Base-by-base conservation (phyloP, 2,888 invertebrate species). In the Rhyacophila evoluta region DNA sequence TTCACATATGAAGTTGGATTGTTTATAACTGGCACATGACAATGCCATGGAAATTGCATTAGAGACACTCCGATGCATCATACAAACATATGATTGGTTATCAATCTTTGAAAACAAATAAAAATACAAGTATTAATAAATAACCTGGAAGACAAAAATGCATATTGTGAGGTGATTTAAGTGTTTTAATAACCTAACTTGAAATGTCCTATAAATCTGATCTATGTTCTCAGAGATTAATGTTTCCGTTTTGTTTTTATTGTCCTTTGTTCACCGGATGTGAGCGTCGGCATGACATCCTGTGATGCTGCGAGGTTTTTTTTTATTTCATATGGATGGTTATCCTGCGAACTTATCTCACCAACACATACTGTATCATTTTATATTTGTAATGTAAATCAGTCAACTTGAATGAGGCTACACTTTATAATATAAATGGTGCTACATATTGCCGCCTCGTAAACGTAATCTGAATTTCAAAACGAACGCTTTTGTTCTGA, bases 371-470 rank as follows among this genome's bases (percentile, higher is more conserved):
- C 39, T 55, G 19, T 55, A 25, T 3, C 19, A 33, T 33, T n/a
- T n/a, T n/a, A n/a, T n/a, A n/a, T n/a, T n/a, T n/a, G 19, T 55
- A 19, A 55, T 55, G 55, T 55, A 55, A 55, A 55, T 25, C 55
- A 10, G 25, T 12, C 15, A 25, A 55, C 25, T 55, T 55, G 55
- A 55, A 55, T 55, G 55, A 19, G 10, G 55, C 55, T 15, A 12
- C 8, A 5, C 2, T 8, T 19, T 25, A 25, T 8, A 25, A 19
- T 25, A 39, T n/a, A n/a, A 33, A 33, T 33, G 2, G 6, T 33
- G 6, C 2, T 55, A 55, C 55, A 55, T 5, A 55, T 25, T 55
- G 25, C 5, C 6, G 19, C 15, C 15, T 15, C 25, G 15, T 19
- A 25, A 8, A 11, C 55, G 10, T 55, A 55, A 55, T 55, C 19